These are phyloP conservation scores for Conomelus anceps DNA, from an alignment of 2,888 invertebrate species.

Conservation along the genomic window DNA sequence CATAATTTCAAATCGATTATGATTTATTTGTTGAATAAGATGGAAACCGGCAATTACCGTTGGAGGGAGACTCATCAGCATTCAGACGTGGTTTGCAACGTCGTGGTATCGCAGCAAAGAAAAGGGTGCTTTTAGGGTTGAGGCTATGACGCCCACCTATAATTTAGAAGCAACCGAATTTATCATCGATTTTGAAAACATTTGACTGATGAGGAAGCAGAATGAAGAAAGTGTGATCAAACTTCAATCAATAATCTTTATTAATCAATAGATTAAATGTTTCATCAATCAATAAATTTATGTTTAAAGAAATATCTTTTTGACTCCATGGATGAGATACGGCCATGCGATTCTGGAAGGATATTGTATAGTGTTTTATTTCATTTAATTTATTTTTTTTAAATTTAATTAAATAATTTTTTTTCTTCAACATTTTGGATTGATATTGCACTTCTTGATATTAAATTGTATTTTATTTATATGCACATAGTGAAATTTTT, in stretches of 20 bases:
- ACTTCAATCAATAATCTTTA: too few relatives aligned
- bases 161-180: background rate
- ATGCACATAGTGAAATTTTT: too few relatives aligned
- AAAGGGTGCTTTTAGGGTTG: background rate
- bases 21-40: background rate
- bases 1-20: background rate
- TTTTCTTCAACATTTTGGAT: too few relatives aligned
- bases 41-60: background rate
- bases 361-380: too few relatives aligned
- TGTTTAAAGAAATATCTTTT: too few relatives aligned
- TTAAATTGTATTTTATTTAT: too few relatives aligned
- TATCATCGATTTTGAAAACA: background rate
- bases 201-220: background rate
- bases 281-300: too few relatives aligned
- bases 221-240: background rate
- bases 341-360: too few relatives aligned
- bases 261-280: background rate
- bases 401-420: too few relatives aligned
- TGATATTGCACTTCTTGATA: too few relatives aligned
- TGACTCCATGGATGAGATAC: too few relatives aligned
- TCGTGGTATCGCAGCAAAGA: background rate
- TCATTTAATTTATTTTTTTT: too few relatives aligned
- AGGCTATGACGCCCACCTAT: background rate
- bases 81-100: background rate
- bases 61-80: background rate